These are phyloP conservation scores for Euthynnus affinis DNA, from an alignment of 2,797 vertebrate genomes.

Conservation along the genomic window DNA sequence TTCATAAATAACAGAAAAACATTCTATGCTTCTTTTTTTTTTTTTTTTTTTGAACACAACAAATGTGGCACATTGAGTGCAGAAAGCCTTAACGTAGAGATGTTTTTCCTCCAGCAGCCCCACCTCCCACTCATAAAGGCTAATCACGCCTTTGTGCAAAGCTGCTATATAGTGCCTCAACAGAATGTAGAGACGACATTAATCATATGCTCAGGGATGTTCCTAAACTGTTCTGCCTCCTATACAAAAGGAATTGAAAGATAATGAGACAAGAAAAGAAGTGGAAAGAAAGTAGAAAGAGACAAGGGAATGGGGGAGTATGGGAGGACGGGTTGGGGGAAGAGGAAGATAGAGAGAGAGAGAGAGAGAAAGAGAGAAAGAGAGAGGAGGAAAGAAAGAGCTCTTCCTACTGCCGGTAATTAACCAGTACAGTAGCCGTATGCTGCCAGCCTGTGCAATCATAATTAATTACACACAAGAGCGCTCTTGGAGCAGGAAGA, in stretches of 20 bases:
- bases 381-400: conserved; percentile 32
- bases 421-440: conserved; percentile 80
- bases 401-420: conserved; percentile 73
- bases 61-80: not conserved
- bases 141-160: conserved; percentile 51
- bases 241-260: conserved; percentile 57
- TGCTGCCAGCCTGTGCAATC: conserved; percentile 78
- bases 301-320: conserved; percentile 19
- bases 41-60: too few relatives aligned
- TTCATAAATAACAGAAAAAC: too few relatives aligned
- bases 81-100: conserved; percentile 18
- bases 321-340: too few relatives aligned
- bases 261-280: conserved; percentile 60
- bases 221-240: conserved; percentile 63
- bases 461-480: conserved; percentile 86
- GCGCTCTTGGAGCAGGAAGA: conserved; percentile 64
- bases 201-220: conserved; percentile 64
- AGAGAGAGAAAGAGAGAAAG: not conserved
- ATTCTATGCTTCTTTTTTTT: not conserved
- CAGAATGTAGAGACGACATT: conserved; percentile 57
- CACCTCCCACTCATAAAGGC: conserved; percentile 34
- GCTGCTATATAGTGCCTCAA: conserved; percentile 28
- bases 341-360: not conserved
- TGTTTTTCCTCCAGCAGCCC: conserved; percentile 27
- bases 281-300: conserved; percentile 11